Evolutionary conservation across 1,140 invertebrate species (phyloP).

Genomic region (Brachionus calyciflorus): DNA sequence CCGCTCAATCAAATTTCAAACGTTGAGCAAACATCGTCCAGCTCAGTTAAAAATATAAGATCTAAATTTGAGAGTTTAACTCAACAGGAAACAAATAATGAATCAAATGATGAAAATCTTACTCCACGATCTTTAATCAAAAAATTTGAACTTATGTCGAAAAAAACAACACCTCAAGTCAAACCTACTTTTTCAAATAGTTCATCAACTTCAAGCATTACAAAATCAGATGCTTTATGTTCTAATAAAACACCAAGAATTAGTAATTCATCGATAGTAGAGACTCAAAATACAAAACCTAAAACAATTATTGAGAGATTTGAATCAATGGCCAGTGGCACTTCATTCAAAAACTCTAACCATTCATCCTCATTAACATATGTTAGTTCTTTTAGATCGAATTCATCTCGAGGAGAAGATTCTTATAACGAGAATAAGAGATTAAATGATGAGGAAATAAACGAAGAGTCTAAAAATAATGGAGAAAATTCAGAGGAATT

Average conservation of each 20-base stretch:
- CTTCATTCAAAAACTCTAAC: neutral
- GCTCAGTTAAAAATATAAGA: neutral
- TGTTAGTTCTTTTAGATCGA: neutral
- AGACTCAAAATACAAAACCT: conserved; percentile 21
- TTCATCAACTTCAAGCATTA: neutral
- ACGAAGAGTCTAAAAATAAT: neutral
- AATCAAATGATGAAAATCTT: neutral
- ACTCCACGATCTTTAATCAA: conserved; percentile 2
- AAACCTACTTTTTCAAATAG: neutral
- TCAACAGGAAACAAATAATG: neutral
- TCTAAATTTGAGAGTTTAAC: neutral
- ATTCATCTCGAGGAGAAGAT: neutral
- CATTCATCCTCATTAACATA: neutral
- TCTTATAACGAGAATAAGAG: neutral
- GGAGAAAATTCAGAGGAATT: neutral
- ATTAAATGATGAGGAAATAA: neutral
- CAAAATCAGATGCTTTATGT: neutral
- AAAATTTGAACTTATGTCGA: conserved; percentile 28
- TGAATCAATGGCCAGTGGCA: neutral
- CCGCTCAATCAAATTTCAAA: neutral
- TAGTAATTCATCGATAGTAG: neutral
- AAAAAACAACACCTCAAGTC: neutral
- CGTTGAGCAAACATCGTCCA: neutral
- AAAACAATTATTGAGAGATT: conserved; percentile 28
- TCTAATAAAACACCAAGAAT: neutral